Evolutionary conservation across 2,888 invertebrate genomes (phyloP), one percentile per base, ranked within the genome.

Genomic region (Laspeyria flexula): DNA sequence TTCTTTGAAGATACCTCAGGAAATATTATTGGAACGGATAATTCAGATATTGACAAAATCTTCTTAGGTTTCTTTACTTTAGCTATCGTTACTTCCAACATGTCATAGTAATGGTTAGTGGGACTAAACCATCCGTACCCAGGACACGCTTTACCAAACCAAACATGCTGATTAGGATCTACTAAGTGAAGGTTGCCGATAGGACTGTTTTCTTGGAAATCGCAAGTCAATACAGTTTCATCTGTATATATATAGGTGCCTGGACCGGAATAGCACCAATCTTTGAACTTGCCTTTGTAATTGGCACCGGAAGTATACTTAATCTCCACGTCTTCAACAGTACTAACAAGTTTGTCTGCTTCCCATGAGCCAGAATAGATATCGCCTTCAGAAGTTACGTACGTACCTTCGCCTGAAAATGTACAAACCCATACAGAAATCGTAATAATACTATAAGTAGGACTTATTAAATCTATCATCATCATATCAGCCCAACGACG

Each of bases 301-400:
- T 75, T 79, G 2, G 91, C 85, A 4, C 91, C 90, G 65, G 94
- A 93, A 0, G 74, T 77, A 67, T 83, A 94, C 0, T 77, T 68
- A 33, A 94, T 83, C 10, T 58, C 71, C 0, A 85, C 82, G 11
- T 78, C 79, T 25, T 83, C 83, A 40, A 51, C 73, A 13, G 7
- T 25, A 7, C 25, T 25, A 1, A 25, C 25, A 6, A 95, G 76
- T 42, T 85, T 85, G 67, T 95, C 95, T 9, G 82, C 73, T 0
- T 92, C 88, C 95, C 95, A 95, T 1, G 64, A 63, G 4, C 94
- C 94, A 16, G 79, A 68, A 71, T 95, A 95, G 0, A 67, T 68
- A 62, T 95, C 94, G 0, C 93, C 94, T 65, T 95, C 94, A 3
- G 90, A 90, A 0, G 95, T 94, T 1, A 69, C 88, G 63, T 95